Conservation (phyloP, 2,113 vertebrate genomes). For the Uria lomvia region DNA sequence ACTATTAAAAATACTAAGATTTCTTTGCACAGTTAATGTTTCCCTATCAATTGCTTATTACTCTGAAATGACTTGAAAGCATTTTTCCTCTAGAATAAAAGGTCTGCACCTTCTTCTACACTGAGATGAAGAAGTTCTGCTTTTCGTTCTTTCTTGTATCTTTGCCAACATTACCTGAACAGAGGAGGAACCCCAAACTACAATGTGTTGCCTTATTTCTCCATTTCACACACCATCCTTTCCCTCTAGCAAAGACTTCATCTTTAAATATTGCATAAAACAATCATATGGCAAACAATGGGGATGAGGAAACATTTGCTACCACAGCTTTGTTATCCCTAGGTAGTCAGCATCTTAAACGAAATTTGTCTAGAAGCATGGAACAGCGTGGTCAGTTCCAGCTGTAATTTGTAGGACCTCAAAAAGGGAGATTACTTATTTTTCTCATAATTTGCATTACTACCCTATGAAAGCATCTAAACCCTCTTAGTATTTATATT, state of each 20-base stretch:
- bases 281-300: not conserved
- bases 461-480: not conserved
- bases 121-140: not conserved
- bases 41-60: not conserved
- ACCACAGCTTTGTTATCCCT: not conserved
- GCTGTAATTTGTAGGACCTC: not conserved
- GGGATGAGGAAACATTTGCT: not conserved
- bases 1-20: not conserved
- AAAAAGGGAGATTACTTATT: not conserved
- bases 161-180: not conserved
- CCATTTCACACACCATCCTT: not conserved
- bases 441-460: not conserved
- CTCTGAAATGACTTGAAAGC: not conserved
- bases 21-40: not conserved
- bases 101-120: not conserved
- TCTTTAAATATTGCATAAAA: not conserved
- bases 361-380: not conserved
- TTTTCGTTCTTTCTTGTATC: not conserved
- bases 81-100: not conserved
- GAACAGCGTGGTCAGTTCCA: not conserved
- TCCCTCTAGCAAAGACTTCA: not conserved
- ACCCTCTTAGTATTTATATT: not conserved
- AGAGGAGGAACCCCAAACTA: not conserved
- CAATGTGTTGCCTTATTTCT: not conserved
- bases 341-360: not conserved